Base-by-base conservation (phyloP, 1,140 invertebrate genomes). In the Apis laboriosa region DNA sequence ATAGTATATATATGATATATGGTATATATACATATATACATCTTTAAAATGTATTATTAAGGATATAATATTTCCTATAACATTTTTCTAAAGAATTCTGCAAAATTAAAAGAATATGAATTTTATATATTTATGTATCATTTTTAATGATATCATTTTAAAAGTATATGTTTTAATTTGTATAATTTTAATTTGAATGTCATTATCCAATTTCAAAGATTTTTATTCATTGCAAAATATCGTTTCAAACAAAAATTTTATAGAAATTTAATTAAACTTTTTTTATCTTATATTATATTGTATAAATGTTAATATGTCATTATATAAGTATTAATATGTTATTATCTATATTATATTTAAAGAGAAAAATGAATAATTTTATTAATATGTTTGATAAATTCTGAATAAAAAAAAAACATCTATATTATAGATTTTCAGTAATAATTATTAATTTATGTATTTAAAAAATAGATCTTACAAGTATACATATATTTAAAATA, bases 41-140 rank as follows among this genome's bases (percentile, higher is more conserved):
- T 55, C 11, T 72, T 53, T 28, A 56, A 24, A 34, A 72, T 34
- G 55, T 71, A 56, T 56, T 72, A 5, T 72, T 72, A 55, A 70
- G 68, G 49, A 55, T 55, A 17, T 24, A 71, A 28, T 15, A 55
- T 68, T 58, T 49, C 21, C 2, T 49, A 67, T n/a, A 49, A 7
- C 9, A 5, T 60, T 60, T 13, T 9, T 24, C 9, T 24, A 53
- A 70, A 9, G 5, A 1, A 0, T 24, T 17, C 1, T 12, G 24
- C 4, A 66, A 19, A 66, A 43, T 19, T 43, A 66, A 66, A 19
- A 66, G 11, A 43, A 11, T 2, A 19, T 21, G 13, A 63, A 28
- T 63, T 7, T 24, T 24, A 24, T 63, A 63, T 28, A 28, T 15
- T 24, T 8, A 24, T 43, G 34, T 43, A 11, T 24, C 13, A 70